A percentile compares a stretch with the other conserved stretches of the same genome.
Evolutionary conservation across 2,888 invertebrate species (phyloP).

Genomic region (Tetranychus piercei): DNA sequence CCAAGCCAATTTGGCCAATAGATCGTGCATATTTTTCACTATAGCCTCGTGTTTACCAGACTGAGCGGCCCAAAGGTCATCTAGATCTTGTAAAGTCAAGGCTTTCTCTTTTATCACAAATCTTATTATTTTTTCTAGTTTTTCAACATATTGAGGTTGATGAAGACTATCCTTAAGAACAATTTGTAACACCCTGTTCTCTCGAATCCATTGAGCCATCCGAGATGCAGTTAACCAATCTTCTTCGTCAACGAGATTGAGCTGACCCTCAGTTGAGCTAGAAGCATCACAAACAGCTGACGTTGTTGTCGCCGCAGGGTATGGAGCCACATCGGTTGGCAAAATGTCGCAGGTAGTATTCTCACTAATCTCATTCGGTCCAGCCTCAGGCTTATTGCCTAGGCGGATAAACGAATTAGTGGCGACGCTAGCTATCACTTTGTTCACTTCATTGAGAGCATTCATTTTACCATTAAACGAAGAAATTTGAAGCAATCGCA

Average conservation of each 20-base stretch:
- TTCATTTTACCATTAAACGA: conserved; percentile 99
- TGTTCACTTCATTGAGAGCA: conserved; percentile 91
- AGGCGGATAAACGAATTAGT: conserved; percentile 63
- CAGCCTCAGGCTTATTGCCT: conserved; percentile 33
- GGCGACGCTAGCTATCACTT: conserved; percentile 73
- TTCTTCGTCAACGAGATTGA: conserved; percentile 43
- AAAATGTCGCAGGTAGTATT: not conserved
- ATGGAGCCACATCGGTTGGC: not conserved
- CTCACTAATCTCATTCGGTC: not conserved
- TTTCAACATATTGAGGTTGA: conserved; percentile 89
- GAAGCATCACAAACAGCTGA: not conserved
- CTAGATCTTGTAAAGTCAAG: conserved; percentile 69
- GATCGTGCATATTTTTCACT: conserved; percentile 88
- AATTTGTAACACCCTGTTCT: conserved; percentile 82
- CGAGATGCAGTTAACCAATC: conserved; percentile 82
- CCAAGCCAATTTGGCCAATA: conserved; percentile 89
- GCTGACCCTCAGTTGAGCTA: not conserved
- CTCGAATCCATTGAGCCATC: conserved; percentile 89
- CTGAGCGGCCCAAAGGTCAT: conserved; percentile 91
- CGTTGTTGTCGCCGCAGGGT: not conserved
- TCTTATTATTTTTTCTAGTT: conserved; percentile 85
- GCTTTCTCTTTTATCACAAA: conserved; percentile 74
- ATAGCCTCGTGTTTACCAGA: conserved; percentile 95
- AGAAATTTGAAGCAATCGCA: conserved; percentile 78
- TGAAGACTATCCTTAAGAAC: conserved; percentile 85